Percentiles rank a stretch among this genome's conserved stretches.
Conservation (phyloP, 2,888 invertebrate genomes). For the Corythucha ciliata region DNA sequence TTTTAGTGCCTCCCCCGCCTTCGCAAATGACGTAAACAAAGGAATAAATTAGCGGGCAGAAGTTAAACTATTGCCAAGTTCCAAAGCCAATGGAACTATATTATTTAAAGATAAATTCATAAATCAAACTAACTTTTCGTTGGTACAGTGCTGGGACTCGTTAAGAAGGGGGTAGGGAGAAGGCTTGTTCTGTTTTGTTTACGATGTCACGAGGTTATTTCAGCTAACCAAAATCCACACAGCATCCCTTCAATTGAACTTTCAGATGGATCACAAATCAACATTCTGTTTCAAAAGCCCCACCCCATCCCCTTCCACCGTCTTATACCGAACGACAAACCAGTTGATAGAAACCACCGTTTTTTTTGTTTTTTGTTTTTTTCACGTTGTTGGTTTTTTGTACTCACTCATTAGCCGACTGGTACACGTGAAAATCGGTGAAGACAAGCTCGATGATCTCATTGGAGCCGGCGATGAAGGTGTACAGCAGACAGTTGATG, state of each 20-base stretch:
- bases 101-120: no score
- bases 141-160: no score
- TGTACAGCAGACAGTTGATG: conserved; percentile 73
- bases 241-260: conserved; percentile 1
- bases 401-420: conserved; percentile 58
- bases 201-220: background rate
- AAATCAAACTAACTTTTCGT: no score
- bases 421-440: conserved; percentile 66
- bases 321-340: conserved; percentile 2
- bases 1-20: no score
- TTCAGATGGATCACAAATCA: background rate
- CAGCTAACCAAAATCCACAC: conserved; percentile 3
- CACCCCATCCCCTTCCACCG: conserved; percentile 3
- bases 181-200: background rate
- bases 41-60: background rate
- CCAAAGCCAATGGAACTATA: no score
- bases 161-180: background rate
- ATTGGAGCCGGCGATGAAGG: conserved; percentile 65
- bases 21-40: no score
- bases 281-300: background rate
- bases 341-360: background rate
- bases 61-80: no score
- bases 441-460: conserved; percentile 76
- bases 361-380: background rate
- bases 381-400: background rate